Evolutionary conservation across 2,113 vertebrate genomes (phyloP), one percentile per base, ranked within the genome.

Genomic region (Cochlearius cochlearius): DNA sequence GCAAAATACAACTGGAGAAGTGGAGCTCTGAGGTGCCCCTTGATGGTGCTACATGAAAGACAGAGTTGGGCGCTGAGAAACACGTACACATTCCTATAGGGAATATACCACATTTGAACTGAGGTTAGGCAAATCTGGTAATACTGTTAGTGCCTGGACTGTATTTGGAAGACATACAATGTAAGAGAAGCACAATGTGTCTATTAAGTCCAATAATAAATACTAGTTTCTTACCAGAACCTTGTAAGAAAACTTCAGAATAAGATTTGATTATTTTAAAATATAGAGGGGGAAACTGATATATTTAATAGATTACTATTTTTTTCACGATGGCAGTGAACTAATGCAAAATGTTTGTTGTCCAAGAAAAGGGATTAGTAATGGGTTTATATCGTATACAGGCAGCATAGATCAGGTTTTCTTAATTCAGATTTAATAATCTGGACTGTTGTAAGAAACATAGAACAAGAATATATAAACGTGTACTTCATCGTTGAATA

Each of bases 71-170:
- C 5, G 1, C 52, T 66, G 32, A 81, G 77, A 53, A 92, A 32
- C n/a, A 17, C 0, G 0, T 47, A 3, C 21, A 7, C 52, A 8
- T 52, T 38, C 27, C 25, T 60, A 0, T 7, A 16, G 39, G 76
- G 52, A 56, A 58, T 78, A 32, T 43, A n/a, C 17, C 77, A 25
- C 11, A 2, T 53, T 4, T 38, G 62, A 60, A 26, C 50, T 39
- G 88, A 43, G 47, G 29, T 69, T 47, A 6, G 72, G 62, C n/a
- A 60, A 10, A 26, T 36, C 86, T 50, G 73, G 38, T 25, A 36
- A 18, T 29, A 8, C 32, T 11, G 3, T 27, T 79, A 59, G 38
- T 89, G 69, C 27, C 64, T 90, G 66, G 32, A 22, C 38, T 83
- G 32, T 53, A 6, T 91, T 88, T 38, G 34, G 67, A 43, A 39